phyloP scores from a whole-genome alignment of 2,888 invertebrate genomes.

The Ichneumoninae sp. region DNA sequence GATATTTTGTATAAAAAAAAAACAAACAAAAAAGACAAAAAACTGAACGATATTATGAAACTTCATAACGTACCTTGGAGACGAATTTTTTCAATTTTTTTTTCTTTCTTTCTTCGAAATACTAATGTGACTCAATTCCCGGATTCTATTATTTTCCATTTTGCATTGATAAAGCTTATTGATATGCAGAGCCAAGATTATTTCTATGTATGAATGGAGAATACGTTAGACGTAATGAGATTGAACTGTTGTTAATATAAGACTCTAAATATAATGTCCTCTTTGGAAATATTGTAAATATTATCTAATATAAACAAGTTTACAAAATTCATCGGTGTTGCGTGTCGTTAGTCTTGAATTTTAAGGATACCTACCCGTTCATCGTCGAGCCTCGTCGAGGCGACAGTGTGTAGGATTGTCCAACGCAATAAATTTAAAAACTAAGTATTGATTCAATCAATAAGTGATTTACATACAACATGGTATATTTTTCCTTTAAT shows the following conservation, averaged over 20 bases:
- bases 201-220: slow-evolving; percentile 47
- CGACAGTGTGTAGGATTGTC: slow-evolving; percentile 43
- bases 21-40: slow-evolving; percentile 7
- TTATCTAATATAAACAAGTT: slow-evolving; percentile 70
- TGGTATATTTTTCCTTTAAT: slow-evolving; percentile 69
- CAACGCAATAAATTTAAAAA: slow-evolving; percentile 3
- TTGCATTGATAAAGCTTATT: slow-evolving; percentile 24
- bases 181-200: slow-evolving; percentile 19
- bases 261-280: slow-evolving; percentile 69
- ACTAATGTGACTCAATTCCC: not conserved
- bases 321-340: slow-evolving; percentile 64
- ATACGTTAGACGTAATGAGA: slow-evolving; percentile 55
- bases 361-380: not conserved
- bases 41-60: slow-evolving; percentile 24
- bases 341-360: not conserved
- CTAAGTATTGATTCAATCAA: slow-evolving; percentile 71
- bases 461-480: slow-evolving; percentile 72
- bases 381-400: not conserved
- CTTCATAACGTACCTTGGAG: slow-evolving; percentile 21
- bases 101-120: slow-evolving; percentile 40
- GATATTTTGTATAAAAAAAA: slow-evolving; percentile 46
- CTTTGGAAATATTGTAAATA: slow-evolving; percentile 72
- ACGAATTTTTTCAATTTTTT: slow-evolving; percentile 38
- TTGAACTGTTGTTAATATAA: slow-evolving; percentile 68
- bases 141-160: not conserved